These are phyloP conservation scores for Antechinus flavipes DNA, from an alignment of 2,113 vertebrate genomes.

Conservation along the genomic window DNA sequence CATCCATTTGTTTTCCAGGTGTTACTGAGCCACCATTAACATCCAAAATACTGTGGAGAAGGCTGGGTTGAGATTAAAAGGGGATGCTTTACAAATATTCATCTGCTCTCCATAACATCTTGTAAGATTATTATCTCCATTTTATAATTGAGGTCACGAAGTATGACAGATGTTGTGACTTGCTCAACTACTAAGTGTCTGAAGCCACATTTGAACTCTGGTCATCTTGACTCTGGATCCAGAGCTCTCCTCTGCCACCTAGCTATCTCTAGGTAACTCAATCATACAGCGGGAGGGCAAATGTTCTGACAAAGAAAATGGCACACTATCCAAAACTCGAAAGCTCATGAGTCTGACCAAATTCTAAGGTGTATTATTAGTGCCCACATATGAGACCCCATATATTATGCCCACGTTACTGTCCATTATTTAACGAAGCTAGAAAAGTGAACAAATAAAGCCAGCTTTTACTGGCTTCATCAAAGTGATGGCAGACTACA, in stretches of 20 bases:
- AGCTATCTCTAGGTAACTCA: not conserved
- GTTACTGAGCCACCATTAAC: not conserved
- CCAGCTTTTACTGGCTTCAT: not conserved
- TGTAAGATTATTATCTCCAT: not conserved
- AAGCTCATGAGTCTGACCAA: not conserved
- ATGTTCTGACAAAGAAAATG: not conserved
- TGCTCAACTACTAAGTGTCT: not conserved
- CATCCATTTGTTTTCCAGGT: not conserved
- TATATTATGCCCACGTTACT: not conserved
- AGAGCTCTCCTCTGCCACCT: not conserved
- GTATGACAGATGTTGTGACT: not conserved
- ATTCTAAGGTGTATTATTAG: not conserved
- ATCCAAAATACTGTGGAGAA: not conserved
- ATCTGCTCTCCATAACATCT: not conserved
- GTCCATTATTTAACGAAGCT: not conserved
- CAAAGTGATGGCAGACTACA: not conserved
- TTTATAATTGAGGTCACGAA: not conserved
- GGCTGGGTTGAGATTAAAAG: not conserved
- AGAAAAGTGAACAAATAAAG: not conserved
- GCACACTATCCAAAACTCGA: too few species aligned
- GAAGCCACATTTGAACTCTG: not conserved
- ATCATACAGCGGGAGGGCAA: not conserved
- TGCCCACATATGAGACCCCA: not conserved
- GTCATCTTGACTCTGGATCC: not conserved
- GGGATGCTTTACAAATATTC: too few species aligned